Evolutionary conservation across 1,140 invertebrate species (phyloP), one percentile per base, ranked within the genome.

Genomic region (Andricus grossulariae): DNA sequence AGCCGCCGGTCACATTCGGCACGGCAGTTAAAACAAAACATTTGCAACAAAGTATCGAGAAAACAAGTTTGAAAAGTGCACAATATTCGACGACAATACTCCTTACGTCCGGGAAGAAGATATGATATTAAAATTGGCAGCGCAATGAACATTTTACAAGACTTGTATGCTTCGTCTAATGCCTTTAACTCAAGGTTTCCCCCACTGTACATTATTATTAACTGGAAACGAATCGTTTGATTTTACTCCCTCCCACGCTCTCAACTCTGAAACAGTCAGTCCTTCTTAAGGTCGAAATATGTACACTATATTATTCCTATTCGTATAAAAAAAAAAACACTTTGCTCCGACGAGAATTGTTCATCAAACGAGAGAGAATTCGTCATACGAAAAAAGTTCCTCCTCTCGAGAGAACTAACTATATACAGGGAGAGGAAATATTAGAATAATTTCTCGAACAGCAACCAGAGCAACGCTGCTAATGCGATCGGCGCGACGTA

Each of bases 361-460:
- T 32, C n/a, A 18, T 54, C 15, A 60, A 21, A 16, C 21, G 19
- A 45, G 13, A 66, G 13, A 45, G 15, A 39, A 16, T 16, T 66
- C 25, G 21, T 66, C 25, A 54, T 66, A 66, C 25, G 60, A 66
- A 32, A 66, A 39, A 66, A 66, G 25, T 7, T 32, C 10, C 60
- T 66, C 32, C 16, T 39, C 2, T 13, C 45, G 60, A 66, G 25
- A 32, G 25, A 32, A 3, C 1, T 2, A 16, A n/a, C 13, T 66
- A 66, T 66, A 66, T n/a, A 66, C 25, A 66, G 39, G 60, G 13
- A n/a, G 32, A 66, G 25, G 52, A 57, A 77, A 77, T 50, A 84
- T 90, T 90, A 91, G 66, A 91, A 90, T 75, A 91, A 86, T 71
- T 91, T 91, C 73, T 92, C 90, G 7, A 90, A 52, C 25, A 92